phyloP scores from a whole-genome alignment of 2,113 vertebrate species.

The Petrocephalus microphthalmus region DNA sequence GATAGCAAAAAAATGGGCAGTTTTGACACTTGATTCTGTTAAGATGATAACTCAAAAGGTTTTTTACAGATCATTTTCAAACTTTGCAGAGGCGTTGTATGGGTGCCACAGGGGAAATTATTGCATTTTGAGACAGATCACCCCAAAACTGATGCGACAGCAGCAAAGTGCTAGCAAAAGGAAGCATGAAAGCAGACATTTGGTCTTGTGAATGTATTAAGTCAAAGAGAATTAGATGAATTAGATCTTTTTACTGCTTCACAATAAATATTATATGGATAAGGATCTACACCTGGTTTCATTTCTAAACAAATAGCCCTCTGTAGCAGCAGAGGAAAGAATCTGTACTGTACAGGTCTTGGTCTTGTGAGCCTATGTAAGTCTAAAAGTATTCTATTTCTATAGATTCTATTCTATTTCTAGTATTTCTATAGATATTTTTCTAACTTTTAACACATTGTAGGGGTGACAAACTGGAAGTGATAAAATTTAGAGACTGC shows the following conservation, averaged over 20 bases:
- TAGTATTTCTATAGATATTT: too few species aligned
- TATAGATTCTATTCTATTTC: too few species aligned
- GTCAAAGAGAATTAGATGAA: neutral
- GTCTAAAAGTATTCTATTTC: too few species aligned
- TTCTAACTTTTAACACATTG: neutral
- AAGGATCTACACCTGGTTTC: neutral
- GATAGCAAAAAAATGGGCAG: too few species aligned
- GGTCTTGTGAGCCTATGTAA: too few species aligned
- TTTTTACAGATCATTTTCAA: too few species aligned
- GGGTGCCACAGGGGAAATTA: neutral
- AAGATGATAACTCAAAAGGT: too few species aligned
- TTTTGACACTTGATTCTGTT: too few species aligned
- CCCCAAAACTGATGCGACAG: neutral
- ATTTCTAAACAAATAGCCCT: too few species aligned
- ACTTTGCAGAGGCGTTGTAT: neutral
- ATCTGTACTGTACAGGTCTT: too few species aligned
- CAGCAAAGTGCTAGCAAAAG: neutral
- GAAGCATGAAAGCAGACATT: neutral
- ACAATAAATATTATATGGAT: neutral
- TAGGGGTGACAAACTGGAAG: neutral
- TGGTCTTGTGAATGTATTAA: neutral
- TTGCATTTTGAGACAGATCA: neutral
- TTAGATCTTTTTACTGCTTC: neutral
- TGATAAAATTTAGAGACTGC: neutral
- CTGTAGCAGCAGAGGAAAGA: too few species aligned